These are phyloP conservation scores for Drosophila repleta DNA, from an alignment of 1,140 invertebrate species.

Conservation along the genomic window DNA sequence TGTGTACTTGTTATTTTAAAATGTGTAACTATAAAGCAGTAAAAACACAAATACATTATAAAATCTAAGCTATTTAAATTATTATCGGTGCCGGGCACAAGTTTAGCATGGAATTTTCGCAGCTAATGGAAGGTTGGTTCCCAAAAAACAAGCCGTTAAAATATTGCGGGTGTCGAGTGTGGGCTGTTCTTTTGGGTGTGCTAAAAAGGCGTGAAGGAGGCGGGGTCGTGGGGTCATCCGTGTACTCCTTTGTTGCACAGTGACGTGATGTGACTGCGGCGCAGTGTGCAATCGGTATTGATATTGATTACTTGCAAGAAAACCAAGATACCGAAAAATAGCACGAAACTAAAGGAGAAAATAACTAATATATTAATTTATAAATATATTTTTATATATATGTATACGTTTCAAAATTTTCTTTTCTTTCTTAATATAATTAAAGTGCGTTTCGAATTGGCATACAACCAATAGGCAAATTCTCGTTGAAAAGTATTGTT, in stretches of 20 bases:
- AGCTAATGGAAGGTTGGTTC: slow-evolving; percentile 64
- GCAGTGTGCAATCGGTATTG: slow-evolving; percentile 69
- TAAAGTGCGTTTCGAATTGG: slow-evolving; percentile 37
- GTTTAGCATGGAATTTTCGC: slow-evolving; percentile 57
- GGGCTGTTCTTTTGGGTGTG: slow-evolving; percentile 2
- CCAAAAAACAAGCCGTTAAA: slow-evolving; percentile 10
- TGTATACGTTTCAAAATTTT: background rate
- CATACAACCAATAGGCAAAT: slow-evolving; percentile 14
- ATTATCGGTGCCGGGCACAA: slow-evolving; percentile 21
- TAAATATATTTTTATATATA: too few relatives aligned
- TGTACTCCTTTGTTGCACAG: slow-evolving; percentile 65
- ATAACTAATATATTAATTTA: slow-evolving; percentile 10
- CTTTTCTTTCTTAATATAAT: slow-evolving; percentile 12
- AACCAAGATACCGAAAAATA: slow-evolving; percentile 58
- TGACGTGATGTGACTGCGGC: slow-evolving; percentile 70
- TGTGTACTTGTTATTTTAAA: slow-evolving; percentile 37
- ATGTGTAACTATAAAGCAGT: slow-evolving; percentile 40
- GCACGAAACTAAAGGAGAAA: slow-evolving; percentile 4
- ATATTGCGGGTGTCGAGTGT: slow-evolving; percentile 1
- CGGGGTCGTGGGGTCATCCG: slow-evolving; percentile 36
- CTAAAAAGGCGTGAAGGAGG: background rate
- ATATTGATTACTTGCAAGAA: slow-evolving; percentile 77
- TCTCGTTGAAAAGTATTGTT: background rate
- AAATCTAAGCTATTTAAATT: background rate
- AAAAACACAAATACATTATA: slow-evolving; percentile 6